Evolutionary conservation across 2,113 vertebrate genomes (phyloP).

Genomic region (Nycticryphes semicollaris): DNA sequence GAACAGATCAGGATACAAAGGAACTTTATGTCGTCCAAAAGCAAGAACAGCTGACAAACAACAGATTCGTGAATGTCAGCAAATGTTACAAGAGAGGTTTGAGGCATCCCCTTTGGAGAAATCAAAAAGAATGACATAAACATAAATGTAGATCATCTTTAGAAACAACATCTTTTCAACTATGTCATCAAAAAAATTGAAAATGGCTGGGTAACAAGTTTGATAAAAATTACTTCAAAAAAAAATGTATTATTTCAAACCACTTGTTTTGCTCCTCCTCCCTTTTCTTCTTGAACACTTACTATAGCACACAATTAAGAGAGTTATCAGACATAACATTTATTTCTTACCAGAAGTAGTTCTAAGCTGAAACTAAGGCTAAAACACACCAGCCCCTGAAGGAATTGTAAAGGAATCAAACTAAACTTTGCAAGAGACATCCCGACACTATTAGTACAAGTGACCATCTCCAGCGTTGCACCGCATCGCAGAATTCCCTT

Average conservation of each 20-base stretch:
- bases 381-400: not conserved
- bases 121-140: not conserved
- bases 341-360: not conserved
- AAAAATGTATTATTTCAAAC: not conserved
- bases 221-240: not conserved
- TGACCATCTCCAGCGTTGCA: not conserved
- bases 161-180: not conserved
- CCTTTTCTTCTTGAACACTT: not conserved
- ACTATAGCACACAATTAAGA: not conserved
- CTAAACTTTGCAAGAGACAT: not conserved
- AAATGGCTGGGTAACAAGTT: not conserved
- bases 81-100: constrained; percentile 10
- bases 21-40: not conserved
- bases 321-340: not conserved
- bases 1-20: not conserved
- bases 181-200: not conserved
- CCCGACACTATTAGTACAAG: not conserved
- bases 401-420: not conserved
- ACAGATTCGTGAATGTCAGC: constrained; percentile 4
- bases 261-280: not conserved
- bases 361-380: not conserved
- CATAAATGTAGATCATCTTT: not conserved
- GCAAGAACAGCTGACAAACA: not conserved
- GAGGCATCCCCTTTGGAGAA: not conserved
- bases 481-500: not conserved